These are phyloP conservation scores for Maconellicoccus hirsutus DNA, from an alignment of 1,140 invertebrate species.

Conservation along the genomic window DNA sequence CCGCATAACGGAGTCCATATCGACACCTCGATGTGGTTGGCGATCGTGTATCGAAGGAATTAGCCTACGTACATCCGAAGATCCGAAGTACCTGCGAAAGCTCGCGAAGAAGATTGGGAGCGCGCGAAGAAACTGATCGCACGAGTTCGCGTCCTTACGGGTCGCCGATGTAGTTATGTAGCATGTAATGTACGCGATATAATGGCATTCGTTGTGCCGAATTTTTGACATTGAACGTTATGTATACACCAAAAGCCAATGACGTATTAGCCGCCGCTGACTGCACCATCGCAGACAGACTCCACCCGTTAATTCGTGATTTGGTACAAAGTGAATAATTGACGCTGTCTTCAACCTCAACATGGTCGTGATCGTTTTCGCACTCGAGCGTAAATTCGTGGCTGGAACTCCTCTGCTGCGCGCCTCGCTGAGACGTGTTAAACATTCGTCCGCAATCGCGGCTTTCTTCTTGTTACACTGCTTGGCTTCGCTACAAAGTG, in stretches of 20 bases:
- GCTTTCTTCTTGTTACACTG: not conserved
- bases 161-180: too few relatives aligned
- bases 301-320: not conserved
- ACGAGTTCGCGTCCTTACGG: too few relatives aligned
- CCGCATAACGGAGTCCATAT: too few relatives aligned
- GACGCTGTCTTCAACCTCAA: not conserved
- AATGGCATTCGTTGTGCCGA: not conserved
- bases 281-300: not conserved
- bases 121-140: too few relatives aligned
- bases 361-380: not conserved
- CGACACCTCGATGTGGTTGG: too few relatives aligned
- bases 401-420: too few relatives aligned
- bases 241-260: not conserved
- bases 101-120: too few relatives aligned
- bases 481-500: not conserved
- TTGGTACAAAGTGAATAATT: slow-evolving; percentile 5
- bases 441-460: not conserved
- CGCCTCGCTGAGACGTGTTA: too few relatives aligned
- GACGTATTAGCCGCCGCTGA: not conserved
- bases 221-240: slow-evolving; percentile 6
- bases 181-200: too few relatives aligned
- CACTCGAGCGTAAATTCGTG: not conserved
- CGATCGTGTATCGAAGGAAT: too few relatives aligned
- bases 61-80: too few relatives aligned
- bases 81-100: too few relatives aligned